These are phyloP conservation scores for Pachliopta kotzebuea DNA, from an alignment of 2,888 invertebrate genomes.

Conservation along the genomic window DNA sequence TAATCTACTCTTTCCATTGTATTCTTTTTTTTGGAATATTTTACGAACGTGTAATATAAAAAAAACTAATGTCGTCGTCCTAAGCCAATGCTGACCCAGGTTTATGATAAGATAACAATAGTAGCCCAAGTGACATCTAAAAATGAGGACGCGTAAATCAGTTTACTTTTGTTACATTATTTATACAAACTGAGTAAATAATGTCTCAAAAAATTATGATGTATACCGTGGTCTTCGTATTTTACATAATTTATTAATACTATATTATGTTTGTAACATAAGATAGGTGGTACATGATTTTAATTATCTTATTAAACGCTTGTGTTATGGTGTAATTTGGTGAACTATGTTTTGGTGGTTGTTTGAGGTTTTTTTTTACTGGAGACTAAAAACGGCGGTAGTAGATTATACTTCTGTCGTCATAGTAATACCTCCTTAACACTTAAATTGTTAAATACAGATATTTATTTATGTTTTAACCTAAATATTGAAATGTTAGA, in stretches of 20 bases:
- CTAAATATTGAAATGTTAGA: conserved; percentile 1
- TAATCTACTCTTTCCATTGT: not conserved
- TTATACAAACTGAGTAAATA: too few species aligned
- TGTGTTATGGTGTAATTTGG: too few species aligned
- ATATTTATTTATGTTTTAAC: conserved; percentile 4
- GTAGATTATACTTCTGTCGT: not conserved
- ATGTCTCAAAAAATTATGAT: too few species aligned
- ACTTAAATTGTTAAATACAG: conserved; percentile 1
- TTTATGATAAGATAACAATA: not conserved
- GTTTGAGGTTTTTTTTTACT: too few species aligned
- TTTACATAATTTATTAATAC: too few species aligned
- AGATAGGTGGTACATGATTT: too few species aligned
- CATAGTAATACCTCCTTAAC: not conserved
- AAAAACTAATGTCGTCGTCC: not conserved
- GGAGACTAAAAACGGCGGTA: too few species aligned
- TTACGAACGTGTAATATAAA: not conserved
- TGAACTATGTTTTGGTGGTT: too few species aligned
- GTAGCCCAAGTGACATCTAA: not conserved
- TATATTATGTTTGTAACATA: too few species aligned
- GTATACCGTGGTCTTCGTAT: too few species aligned
- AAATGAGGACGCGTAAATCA: not conserved
- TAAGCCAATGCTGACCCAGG: not conserved
- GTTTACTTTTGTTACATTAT: not conserved
- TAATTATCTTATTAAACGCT: too few species aligned
- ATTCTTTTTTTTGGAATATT: not conserved